Base-by-base conservation (phyloP, 1,140 invertebrate genomes). In the Hyposmocoma kahamanoa region DNA sequence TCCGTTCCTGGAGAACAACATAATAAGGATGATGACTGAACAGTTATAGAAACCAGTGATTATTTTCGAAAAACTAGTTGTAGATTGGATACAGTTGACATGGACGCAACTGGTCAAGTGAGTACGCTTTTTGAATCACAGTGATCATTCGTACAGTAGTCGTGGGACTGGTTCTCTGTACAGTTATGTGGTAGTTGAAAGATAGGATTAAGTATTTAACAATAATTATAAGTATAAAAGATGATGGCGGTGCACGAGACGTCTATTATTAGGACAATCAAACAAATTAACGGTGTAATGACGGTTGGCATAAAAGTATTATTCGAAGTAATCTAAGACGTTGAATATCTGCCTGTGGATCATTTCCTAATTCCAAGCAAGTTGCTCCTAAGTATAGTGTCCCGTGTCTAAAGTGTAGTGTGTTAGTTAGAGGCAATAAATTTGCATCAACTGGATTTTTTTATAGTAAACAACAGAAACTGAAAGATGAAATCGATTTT, bases 121-220 rank as follows among this genome's bases (percentile, higher is more conserved):
- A 10, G 38, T 41, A 41, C 32, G 38, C 1, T 41, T 13, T 41
- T 41, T 21, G 20, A 59, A 66, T 66, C 62, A 62, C 50, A 39
- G 47, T 54, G 30, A 54, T 61, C 38, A 47, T 28, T 43, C 22
- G 32, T 42, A 48, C 47, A 22, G 47, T 41, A 22, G 38, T 20
- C 15, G 32, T 36, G 19, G 55, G 61, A 51, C 53, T 54, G 47
- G 64, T 60, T 69, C 52, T 49, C 45, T 46, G 41, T 63, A 69
- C 65, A 65, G 61, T 65, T 66, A 67, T 47, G 56, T 56, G 44
- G 38, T 15, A 20, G 38, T 41, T 22, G 53, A 49, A 52, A 53
- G 49, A 64, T 62, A 64, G 57, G 67, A 74, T 74, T 74, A 74
- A 67, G 59, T 63, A 58, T 56, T 74, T 63, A 67, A 65, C 62